These are phyloP conservation scores for Hycleus phaleratus DNA, from an alignment of 1,140 invertebrate genomes.

Conservation along the genomic window DNA sequence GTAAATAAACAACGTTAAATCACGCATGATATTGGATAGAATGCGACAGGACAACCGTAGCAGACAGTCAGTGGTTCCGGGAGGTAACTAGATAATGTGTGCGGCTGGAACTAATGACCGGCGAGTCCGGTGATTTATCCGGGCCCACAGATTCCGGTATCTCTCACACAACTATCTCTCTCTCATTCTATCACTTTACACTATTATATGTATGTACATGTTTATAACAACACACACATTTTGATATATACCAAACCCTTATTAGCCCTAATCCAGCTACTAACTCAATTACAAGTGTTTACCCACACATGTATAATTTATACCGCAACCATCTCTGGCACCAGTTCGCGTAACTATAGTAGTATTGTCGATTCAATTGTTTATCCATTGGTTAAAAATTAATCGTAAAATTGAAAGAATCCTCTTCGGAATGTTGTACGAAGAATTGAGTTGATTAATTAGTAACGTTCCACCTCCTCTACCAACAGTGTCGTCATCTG, in stretches of 20 bases:
- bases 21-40: conserved; percentile 8
- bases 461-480: too few species aligned
- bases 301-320: conserved; percentile 24
- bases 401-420: too few species aligned
- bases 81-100: conserved; percentile 38
- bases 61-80: conserved; percentile 27
- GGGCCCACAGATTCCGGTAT: conserved; percentile 34
- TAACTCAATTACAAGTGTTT: conserved; percentile 35
- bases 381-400: too few species aligned
- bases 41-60: background rate
- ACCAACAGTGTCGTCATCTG: too few species aligned
- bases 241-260: conserved; percentile 37
- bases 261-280: conserved; percentile 32
- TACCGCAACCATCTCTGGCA: background rate
- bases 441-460: background rate
- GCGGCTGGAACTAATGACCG: conserved; percentile 39
- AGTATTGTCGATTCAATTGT: too few species aligned
- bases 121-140: conserved; percentile 41
- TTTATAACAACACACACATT: conserved; percentile 33
- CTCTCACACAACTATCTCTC: conserved; percentile 8
- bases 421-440: background rate
- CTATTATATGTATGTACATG: background rate
- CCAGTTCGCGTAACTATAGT: too few species aligned
- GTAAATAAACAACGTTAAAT: conserved; percentile 7
- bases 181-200: background rate